These are phyloP conservation scores for Barypeithes pellucidus DNA, from an alignment of 2,888 invertebrate species.

Conservation along the genomic window DNA sequence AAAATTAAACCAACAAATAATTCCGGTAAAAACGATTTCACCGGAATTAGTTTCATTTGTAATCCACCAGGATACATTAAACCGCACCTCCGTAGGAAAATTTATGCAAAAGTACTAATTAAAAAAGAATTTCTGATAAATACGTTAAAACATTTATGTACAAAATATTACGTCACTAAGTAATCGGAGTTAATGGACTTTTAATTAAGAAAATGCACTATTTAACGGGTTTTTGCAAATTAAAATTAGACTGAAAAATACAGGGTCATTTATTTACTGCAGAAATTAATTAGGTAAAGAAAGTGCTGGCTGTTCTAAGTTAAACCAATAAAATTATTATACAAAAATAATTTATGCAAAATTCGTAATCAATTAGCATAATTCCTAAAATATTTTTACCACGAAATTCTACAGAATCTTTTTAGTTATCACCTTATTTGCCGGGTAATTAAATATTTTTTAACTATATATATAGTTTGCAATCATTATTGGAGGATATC, in stretches of 20 bases:
- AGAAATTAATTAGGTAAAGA: neutral
- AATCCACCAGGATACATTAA: neutral
- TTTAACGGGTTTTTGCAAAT: neutral
- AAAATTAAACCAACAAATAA: too few relatives aligned
- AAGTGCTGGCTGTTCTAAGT: neutral
- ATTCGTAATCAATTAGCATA: slow-evolving; percentile 2
- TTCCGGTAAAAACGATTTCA: too few relatives aligned
- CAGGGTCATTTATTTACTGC: neutral
- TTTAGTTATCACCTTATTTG: neutral
- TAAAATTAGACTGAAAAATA: neutral
- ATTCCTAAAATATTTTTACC: neutral
- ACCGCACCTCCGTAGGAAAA: slow-evolving; percentile 1
- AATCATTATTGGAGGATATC: neutral
- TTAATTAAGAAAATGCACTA: neutral
- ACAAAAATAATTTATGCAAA: neutral
- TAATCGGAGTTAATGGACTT: neutral
- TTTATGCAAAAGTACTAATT: slow-evolving; percentile 6
- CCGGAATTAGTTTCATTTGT: neutral
- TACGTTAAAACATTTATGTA: neutral
- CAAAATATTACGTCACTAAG: neutral
- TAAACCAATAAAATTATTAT: neutral
- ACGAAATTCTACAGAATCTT: neutral
- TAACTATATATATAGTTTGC: neutral
- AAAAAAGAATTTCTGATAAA: neutral
- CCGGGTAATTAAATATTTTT: neutral